These are phyloP conservation scores for Paramisgurnus dabryanus DNA, from an alignment of 2,113 vertebrate genomes.

Conservation along the genomic window DNA sequence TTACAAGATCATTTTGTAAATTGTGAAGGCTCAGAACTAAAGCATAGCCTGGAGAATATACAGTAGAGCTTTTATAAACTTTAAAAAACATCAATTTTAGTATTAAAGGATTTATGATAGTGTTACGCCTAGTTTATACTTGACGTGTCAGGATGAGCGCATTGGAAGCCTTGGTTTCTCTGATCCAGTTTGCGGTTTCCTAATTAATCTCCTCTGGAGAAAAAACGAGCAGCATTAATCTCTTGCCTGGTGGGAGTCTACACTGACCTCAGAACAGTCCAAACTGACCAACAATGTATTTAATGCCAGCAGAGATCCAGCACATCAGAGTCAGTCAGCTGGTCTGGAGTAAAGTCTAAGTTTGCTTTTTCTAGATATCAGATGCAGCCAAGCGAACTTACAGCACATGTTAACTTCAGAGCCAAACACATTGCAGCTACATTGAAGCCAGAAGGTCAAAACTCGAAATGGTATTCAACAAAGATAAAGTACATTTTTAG, in stretches of 20 bases:
- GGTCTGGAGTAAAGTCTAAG: constrained; percentile 35
- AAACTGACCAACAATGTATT: constrained; percentile 16
- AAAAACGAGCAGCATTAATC: constrained; percentile 67
- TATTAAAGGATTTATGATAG: too few relatives aligned
- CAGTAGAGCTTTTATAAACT: background rate
- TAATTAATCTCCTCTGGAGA: constrained; percentile 68
- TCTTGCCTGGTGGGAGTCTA: constrained; percentile 54
- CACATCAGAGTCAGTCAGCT: constrained; percentile 38
- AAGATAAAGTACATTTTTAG: too few relatives aligned
- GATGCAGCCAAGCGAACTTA: constrained; percentile 29
- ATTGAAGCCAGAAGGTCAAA: constrained; percentile 9
- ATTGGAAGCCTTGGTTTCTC: constrained; percentile 19
- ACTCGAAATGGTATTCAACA: background rate
- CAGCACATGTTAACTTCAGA: constrained; percentile 24
- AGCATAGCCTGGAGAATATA: background rate
- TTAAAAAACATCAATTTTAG: background rate
- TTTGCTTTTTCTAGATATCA: constrained; percentile 14
- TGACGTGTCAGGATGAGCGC: too few relatives aligned
- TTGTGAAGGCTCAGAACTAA: background rate
- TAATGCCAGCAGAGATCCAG: constrained; percentile 31
- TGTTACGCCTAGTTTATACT: too few relatives aligned
- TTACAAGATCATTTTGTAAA: background rate
- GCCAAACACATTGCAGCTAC: constrained; percentile 31
- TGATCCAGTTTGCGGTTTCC: constrained; percentile 55
- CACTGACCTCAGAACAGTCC: constrained; percentile 39